Base-by-base conservation (phyloP, 2,797 vertebrate genomes). In the Myotis pilosus region DNA sequence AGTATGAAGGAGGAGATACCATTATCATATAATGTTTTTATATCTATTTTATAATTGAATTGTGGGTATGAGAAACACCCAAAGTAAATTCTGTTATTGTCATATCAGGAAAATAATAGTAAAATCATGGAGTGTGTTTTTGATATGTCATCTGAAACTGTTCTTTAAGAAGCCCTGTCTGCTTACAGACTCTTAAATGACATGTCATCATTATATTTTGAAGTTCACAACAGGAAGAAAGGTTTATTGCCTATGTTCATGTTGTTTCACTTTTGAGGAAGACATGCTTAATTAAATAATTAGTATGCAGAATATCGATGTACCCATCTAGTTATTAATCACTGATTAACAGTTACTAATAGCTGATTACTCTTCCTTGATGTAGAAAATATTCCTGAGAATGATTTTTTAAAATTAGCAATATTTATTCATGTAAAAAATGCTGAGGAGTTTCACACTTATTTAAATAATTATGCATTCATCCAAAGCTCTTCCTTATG, bases 231-330 rank as follows among this genome's bases (percentile, higher is more conserved):
- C 28, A 83, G 78, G 44, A 87, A 91, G 23, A 20, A 66, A 68
- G 55, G 15, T 79, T 94, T 92, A 76, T 83, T 74, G 36, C 38
- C 33, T 92, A 28, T 64, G 71, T 86, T 90, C 36, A 41, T 71
- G 60, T 87, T 92, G 60, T 87, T 91, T 79, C 55, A 83, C 25
- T 94, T 82, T 38, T 72, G 76, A 68, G 53, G 74, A 94, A 86
- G 53, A 66, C n/a, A 36, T 55, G 33, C 28, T 79, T 87, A 93
- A 93, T 81, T 89, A 91, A 92, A 83, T 68, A 76, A 66, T 87
- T 81, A 79, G 38, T n/a, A 11, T 79, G 88, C 57, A 60, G 72
- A 92, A 62, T 74, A 84, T 60, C 79, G n/a, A 33, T 84, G 30
- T 62, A 85, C 51, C 69, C 41, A 64, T 74, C 28, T 17, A 57